Conservation (phyloP, 2,797 vertebrate genomes). For the Myotis findleyi region DNA sequence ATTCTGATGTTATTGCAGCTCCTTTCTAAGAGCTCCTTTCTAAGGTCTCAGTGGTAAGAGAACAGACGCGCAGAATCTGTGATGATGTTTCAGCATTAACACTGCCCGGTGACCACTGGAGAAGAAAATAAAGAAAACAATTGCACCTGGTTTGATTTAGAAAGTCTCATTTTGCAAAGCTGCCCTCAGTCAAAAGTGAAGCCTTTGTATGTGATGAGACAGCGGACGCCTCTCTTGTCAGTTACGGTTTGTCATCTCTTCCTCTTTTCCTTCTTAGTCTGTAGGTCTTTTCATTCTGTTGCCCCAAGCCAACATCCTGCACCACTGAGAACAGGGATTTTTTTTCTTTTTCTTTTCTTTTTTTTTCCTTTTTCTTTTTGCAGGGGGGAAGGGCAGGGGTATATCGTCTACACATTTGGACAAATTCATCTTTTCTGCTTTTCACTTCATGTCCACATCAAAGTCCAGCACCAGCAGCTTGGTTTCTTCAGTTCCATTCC, state of each 20-base stretch:
- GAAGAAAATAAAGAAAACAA: conserved; percentile 88
- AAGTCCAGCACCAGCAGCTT: conserved; percentile 99
- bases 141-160: conserved; percentile 93
- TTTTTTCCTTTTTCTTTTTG: conserved; percentile 76
- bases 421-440: conserved; percentile 86
- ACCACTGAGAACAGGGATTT: conserved; percentile 90
- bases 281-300: conserved; percentile 90
- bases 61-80: conserved; percentile 81
- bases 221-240: conserved; percentile 86
- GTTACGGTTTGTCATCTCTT: conserved; percentile 85
- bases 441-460: conserved; percentile 99
- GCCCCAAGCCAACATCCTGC: conserved; percentile 91
- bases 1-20: conserved; percentile 81
- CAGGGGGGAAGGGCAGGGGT: conserved; percentile 86
- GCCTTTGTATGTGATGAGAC: conserved; percentile 87
- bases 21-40: conserved; percentile 81
- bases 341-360: conserved; percentile 78
- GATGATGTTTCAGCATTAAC: conserved; percentile 73
- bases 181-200: conserved; percentile 88
- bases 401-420: conserved; percentile 88
- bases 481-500: conserved; percentile 99
- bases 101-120: conserved; percentile 81
- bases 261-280: conserved; percentile 86
- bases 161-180: conserved; percentile 93
- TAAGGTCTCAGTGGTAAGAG: conserved; percentile 83